Conservation (phyloP, 2,797 vertebrate species). For the Peromyscus aztecus region DNA sequence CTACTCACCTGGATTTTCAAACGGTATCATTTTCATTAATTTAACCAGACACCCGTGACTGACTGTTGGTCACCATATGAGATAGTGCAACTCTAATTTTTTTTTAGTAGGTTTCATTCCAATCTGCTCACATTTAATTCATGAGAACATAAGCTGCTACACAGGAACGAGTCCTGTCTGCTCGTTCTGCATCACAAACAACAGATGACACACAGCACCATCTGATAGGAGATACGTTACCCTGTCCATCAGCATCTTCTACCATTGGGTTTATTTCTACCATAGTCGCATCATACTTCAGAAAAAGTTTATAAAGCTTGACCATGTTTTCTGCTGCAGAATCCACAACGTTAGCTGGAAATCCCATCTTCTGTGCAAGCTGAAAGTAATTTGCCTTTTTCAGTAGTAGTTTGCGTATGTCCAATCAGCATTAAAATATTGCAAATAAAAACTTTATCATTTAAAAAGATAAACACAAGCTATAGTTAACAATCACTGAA, state of each 20-base stretch:
- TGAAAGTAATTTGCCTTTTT: conserved; percentile 84
- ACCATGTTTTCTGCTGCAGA: conserved; percentile 98
- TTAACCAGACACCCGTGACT: neutral
- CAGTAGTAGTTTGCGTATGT: neutral
- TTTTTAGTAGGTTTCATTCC: neutral
- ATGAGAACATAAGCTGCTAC: conserved; percentile 45
- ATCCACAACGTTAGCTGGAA: conserved; percentile 93
- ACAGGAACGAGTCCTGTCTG: neutral
- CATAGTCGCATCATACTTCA: conserved; percentile 98
- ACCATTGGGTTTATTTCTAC: conserved; percentile 99
- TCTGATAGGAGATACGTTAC: conserved; percentile 87
- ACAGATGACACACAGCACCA: neutral
- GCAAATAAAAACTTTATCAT: conserved; percentile 44
- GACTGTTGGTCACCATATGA: neutral
- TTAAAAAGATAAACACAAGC: conserved; percentile 30
- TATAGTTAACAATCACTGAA: conserved; percentile 37
- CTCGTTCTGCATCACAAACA: neutral
- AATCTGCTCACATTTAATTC: conserved; percentile 9
- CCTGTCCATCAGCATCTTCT: conserved; percentile 96
- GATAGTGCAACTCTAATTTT: neutral
- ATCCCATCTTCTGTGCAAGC: conserved; percentile 98
- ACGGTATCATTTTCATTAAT: conserved; percentile 30
- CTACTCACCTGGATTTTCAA: neutral
- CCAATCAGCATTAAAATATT: conserved; percentile 26
- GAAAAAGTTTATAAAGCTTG: conserved; percentile 96